phyloP scores from a whole-genome alignment of 2,888 invertebrate species.

The Melinopterus prodromus region DNA sequence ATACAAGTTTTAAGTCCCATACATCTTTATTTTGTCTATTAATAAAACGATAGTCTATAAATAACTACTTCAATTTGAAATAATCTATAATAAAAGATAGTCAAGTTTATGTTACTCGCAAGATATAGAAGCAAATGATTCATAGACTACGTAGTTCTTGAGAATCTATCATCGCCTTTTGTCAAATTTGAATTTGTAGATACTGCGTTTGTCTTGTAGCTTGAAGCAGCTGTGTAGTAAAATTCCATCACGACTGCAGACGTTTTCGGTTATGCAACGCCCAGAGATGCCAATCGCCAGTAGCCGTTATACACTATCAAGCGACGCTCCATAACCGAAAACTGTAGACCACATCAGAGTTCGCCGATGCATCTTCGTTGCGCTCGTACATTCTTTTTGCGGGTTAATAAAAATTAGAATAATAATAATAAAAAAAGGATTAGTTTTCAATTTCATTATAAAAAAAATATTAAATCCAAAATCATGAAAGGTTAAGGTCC shows the following conservation, averaged over 20 bases:
- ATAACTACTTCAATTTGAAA: background rate
- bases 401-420: constrained; percentile 4
- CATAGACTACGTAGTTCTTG: background rate
- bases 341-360: background rate
- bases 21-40: background rate
- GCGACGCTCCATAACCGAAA: background rate
- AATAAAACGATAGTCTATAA: background rate
- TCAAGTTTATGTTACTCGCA: too few species aligned
- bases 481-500: background rate
- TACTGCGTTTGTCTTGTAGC: background rate
- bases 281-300: background rate
- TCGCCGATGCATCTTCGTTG: background rate
- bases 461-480: background rate
- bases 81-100: background rate
- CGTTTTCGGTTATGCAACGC: background rate
- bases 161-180: background rate
- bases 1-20: background rate
- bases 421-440: background rate
- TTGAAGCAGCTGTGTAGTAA: background rate
- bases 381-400: background rate
- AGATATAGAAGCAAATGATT: background rate
- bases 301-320: background rate
- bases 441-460: background rate
- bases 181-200: background rate
- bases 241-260: background rate